Evolutionary conservation across 2,888 invertebrate species (phyloP), one percentile per base, ranked within the genome.

Genomic region (Rhagophthalmus giganteus): DNA sequence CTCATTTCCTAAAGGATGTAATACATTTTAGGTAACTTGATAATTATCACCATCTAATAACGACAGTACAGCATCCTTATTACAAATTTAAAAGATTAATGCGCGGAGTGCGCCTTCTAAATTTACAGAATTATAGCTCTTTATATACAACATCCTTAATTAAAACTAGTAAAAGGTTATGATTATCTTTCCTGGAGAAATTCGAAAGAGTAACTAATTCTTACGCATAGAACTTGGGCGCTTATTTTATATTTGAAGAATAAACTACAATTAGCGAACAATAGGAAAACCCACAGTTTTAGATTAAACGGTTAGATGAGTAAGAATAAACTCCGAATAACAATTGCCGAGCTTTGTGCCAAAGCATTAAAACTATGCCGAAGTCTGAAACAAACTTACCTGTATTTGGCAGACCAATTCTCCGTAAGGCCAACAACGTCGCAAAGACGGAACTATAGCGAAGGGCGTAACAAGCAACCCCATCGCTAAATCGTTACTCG

Each of bases 361-460:
- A n/a, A n/a, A n/a, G n/a, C n/a, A n/a, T n/a, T n/a, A n/a, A n/a
- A n/a, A n/a, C n/a, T 20, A 20, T 5, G 20, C 20, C 7, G 7
- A 20, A 20, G 7, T 5, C 25, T 13, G n/a, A 10, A 35, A 35
- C 9, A 54, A n/a, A 59, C 69, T 79, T 76, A 91, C 91, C 87
- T 92, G 92, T 72, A 92, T 90, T 76, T 91, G 91, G 75, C 92
- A 93, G 74, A 90, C 86, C 68, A 90, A 85, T 76, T 91, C 90
- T 44, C 91, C 90, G 77, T 90, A 92, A 24, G 92, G 92, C 91
- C 92, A 93, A 73, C 92, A 93, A 74, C 88, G 87, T 69, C 90
- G 86, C 58, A 92, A 78, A 26, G 91, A 88, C 13, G 92, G 90
- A 62, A 91, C 78, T 55, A 92, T 82, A 49, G 90, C 90, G 67